Base-by-base conservation (phyloP, 53 echinoderm and acorn worm genomes). In the Temnopleurus reevesii region DNA sequence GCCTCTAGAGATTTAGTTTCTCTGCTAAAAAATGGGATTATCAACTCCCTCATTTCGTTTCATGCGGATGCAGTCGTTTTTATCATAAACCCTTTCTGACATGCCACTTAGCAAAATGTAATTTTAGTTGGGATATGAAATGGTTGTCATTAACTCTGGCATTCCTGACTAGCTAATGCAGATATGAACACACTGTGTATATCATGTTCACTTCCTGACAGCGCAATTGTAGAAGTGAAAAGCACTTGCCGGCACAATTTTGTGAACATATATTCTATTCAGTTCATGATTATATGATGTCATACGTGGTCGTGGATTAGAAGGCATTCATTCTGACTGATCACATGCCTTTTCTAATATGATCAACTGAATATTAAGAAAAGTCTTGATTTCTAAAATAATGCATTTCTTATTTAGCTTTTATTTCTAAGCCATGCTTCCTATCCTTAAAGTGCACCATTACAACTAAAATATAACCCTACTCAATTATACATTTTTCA, bases 161-260 rank as follows among this genome's bases (percentile, higher is more conserved):
- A 21, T 71, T 41, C 41, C 33, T 71, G 71, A 43, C 71, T 71
- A 13, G 71, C 71, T 71, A 71, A 71, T 71, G 21, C n/a, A 38
- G 71, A 71, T 71, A 71, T 71, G 71, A 71, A 71, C 36, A 71
- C 71, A 71, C 71, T 71, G 71, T 31, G n/a, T 36, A 41, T 71
- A 71, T 71, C 71, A 71, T 19, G 71, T 71, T 71, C 71, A 1
- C n/a, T 19, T 71, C 41, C 21, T 41, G 19, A n/a, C 8, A n/a
- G n/a, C n/a, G 41, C 15, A 33, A 63, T 4, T 63, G 30, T 4
- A 63, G 15, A 31, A 34, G 34, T 17, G 15, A 17, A 63, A 63
- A 30, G 5, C 41, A 18, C 41, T 71, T 36, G 19, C 38, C 36
- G 71, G 21, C 63, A 38, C 35, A 18, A 41, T 71, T 12, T 71